Evolutionary conservation across 2,113 vertebrate species (phyloP).

Genomic region (Erinaceus europaeus): DNA sequence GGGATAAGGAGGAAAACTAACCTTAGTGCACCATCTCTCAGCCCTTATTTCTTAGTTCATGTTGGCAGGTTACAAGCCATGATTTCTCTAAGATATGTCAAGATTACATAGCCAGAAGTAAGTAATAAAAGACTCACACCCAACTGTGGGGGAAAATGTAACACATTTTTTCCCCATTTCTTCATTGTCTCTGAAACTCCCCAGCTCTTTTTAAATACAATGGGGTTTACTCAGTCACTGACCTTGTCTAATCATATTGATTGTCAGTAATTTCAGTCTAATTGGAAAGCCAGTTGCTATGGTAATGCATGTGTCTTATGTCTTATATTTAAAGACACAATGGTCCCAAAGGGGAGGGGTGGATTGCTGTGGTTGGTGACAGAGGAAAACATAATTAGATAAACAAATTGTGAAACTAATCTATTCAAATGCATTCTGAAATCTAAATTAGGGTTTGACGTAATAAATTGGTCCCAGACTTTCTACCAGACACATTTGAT

Average conservation of each 20-base stretch:
- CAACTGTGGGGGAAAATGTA: slow-evolving; percentile 17
- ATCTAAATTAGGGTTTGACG: slow-evolving; percentile 63
- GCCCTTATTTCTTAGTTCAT: background rate
- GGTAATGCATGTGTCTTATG: slow-evolving; percentile 79
- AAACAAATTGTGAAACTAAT: slow-evolving; percentile 80
- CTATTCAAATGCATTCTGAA: slow-evolving; percentile 80
- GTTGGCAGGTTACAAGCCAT: slow-evolving; percentile 50
- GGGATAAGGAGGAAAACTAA: background rate
- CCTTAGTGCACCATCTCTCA: background rate
- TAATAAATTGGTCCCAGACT: slow-evolving; percentile 46
- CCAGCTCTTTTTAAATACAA: slow-evolving; percentile 56
- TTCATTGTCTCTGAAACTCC: background rate
- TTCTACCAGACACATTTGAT: slow-evolving; percentile 44
- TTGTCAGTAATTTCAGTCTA: slow-evolving; percentile 79
- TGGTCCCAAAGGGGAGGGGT: slow-evolving; percentile 55
- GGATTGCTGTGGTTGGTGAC: slow-evolving; percentile 73
- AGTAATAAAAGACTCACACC: slow-evolving; percentile 24
- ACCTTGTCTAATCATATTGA: slow-evolving; percentile 82
- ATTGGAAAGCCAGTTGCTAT: slow-evolving; percentile 83
- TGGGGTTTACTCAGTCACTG: slow-evolving; percentile 60
- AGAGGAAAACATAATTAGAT: slow-evolving; percentile 73
- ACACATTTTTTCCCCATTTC: slow-evolving; percentile 40
- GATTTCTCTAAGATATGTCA: background rate
- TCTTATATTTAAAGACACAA: slow-evolving; percentile 80
- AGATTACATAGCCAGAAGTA: background rate